Evolutionary conservation across 2,797 vertebrate species (phyloP), one percentile per base, ranked within the genome.

Genomic region (Sebastes variabilis): DNA sequence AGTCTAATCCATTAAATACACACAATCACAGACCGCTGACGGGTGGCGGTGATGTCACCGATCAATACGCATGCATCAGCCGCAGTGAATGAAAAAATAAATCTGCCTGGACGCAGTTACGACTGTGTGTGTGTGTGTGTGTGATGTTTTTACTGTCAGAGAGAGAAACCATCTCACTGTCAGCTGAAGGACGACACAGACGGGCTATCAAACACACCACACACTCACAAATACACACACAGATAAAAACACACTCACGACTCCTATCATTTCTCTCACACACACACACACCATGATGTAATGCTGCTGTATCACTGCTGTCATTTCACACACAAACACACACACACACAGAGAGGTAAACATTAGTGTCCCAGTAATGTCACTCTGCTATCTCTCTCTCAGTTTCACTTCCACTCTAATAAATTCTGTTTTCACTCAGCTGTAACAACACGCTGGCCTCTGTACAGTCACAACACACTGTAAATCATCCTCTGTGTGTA

Each of bases 351-450:
- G n/a, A 66, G 1, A 59, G 34, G 49, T 59, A 65, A 68, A 82
- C 75, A 75, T 6, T 11, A 18, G 14, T 25, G 77, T 78, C 80
- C 71, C 71, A 79, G 77, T 79, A 83, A 67, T 67, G 81, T 85
- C 83, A 71, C 66, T 72, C 62, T 29, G 24, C 70, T 58, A 5
- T 62, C 59, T 32, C 49, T 22, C n/a, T 54, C 59, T 42, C 30
- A 16, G 77, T 61, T 65, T 70, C 83, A 73, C 59, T 72, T 81
- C 76, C 65, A 62, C 61, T 56, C 65, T 34, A 18, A 76, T 76
- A 60, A 75, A 80, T 6, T 64, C 7, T 34, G 42, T 59, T 71
- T 79, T 46, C 72, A 60, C 27, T 8, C 49, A 2, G 58, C 77
- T 67, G 55, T 56, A 61, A 29, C 29, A 25, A 58, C 58, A 59